A percentile compares a stretch with the other conserved stretches of the same genome.
phyloP scores from a whole-genome alignment of 2,888 invertebrate genomes.

The Ischnura elegans region DNA sequence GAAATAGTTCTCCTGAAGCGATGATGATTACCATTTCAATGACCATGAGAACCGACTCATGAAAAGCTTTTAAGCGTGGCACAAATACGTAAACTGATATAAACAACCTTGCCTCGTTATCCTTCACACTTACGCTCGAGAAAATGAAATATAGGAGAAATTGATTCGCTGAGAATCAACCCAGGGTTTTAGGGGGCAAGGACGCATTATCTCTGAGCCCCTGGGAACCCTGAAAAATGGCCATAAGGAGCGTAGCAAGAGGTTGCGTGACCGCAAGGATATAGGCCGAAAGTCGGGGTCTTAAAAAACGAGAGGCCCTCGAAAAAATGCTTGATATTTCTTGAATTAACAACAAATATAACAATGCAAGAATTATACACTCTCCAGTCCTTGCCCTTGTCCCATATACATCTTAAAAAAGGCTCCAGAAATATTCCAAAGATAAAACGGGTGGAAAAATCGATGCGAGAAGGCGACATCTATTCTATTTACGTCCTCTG shows the following conservation, averaged over 20 bases:
- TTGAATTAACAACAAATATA: not conserved
- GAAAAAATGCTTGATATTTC: not conserved
- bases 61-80: no score
- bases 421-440: not conserved
- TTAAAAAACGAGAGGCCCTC: not conserved
- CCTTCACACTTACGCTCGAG: not conserved
- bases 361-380: not conserved
- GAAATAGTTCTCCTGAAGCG: no score
- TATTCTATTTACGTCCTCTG: slow-evolving; percentile 8
- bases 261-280: slow-evolving; percentile 8
- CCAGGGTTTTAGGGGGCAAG: not conserved
- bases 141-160: not conserved
- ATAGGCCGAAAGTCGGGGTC: not conserved
- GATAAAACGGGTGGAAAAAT: not conserved
- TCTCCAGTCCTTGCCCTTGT: not conserved
- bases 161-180: not conserved
- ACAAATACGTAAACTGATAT: no score
- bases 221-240: not conserved
- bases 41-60: no score
- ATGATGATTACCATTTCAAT: no score
- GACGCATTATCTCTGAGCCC: not conserved
- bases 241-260: not conserved
- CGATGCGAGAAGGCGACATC: not conserved
- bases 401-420: not conserved
- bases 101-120: no score